Base-by-base conservation (phyloP, 2,888 invertebrate species). In the Pollenia angustigena region DNA sequence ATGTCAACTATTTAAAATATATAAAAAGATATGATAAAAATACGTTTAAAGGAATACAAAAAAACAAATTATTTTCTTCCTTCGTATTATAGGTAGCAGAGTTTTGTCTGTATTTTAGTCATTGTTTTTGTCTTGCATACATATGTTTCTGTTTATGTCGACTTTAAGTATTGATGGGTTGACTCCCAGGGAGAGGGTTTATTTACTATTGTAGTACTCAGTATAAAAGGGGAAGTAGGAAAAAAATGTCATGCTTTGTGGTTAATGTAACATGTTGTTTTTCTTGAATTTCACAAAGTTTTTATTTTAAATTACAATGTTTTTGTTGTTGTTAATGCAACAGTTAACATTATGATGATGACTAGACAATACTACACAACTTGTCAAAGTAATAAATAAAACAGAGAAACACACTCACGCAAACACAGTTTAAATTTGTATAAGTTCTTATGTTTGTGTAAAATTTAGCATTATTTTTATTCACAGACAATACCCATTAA, bases 341-440 rank as follows among this genome's bases (percentile, higher is more conserved):
- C 80, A 85, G 85, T 66, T 85, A 76, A 54, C 56, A 46, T 62
- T n/a, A 75, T 69, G 52, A 80, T 8, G 74, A 80, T 11, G 74
- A 71, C 76, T 69, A 71, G 80, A 80, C 71, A 46, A 9, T n/a
- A 40, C 16, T 46, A 48, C n/a, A 40, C 32, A 60, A 68, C 44
- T 54, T 32, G 64, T 44, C 52, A 66, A 52, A 66, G 54, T 23
- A 54, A 54, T 7, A 23, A 14, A 48, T 6, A 68, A 12, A 60
- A 48, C 40, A 44, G 46, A 42, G 23, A 52, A 48, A 56, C 46
- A 64, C 4, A 58, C 6, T 62, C 46, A 54, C 32, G 52, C 11
- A 16, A 8, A 12, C 14, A 18, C 44, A 42, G 44, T 46, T 46
- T 46, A 14, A 23, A 7, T 40, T 60, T 16, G n/a, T 18, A 10